phyloP scores from a whole-genome alignment of 2,797 vertebrate genomes.

The Zonotrichia albicollis region DNA sequence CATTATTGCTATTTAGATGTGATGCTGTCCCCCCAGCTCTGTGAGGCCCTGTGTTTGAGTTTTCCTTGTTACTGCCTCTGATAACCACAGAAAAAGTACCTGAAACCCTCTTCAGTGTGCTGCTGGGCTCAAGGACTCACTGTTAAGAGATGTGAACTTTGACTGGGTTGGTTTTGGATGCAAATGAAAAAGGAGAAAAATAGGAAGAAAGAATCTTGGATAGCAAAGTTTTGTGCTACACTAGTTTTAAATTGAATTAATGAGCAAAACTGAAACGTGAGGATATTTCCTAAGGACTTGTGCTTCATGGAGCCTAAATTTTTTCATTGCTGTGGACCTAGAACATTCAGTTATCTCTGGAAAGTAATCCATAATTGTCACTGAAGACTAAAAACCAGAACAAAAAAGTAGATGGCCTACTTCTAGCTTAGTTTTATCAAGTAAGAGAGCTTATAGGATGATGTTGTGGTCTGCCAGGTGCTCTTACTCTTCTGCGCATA shows the following conservation, averaged over 20 bases:
- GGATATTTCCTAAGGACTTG: not conserved
- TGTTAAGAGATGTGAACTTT: rapidly evolving
- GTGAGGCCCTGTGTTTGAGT: not conserved
- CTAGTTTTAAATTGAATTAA: not conserved
- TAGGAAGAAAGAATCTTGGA: not conserved
- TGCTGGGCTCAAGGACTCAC: not conserved
- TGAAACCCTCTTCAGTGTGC: not conserved
- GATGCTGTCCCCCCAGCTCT: not conserved
- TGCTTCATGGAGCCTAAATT: not conserved
- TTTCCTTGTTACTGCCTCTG: not conserved
- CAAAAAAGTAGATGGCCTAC: not conserved
- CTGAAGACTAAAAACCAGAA: not conserved
- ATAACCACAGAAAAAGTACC: not conserved
- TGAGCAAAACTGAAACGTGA: not conserved
- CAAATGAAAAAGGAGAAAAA: not conserved
- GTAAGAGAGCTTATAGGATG: not conserved
- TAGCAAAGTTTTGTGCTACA: not conserved
- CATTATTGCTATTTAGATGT: not conserved
- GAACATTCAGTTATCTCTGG: not conserved
- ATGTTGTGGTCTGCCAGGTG: not conserved
- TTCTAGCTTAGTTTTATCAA: not conserved
- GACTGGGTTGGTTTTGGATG: not conserved
- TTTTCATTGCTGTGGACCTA: not conserved
- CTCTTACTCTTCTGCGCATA: not conserved
- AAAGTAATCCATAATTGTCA: not conserved